A percentile compares a stretch with the other conserved stretches of the same genome.
Evolutionary conservation across 2,113 vertebrate genomes (phyloP).

Genomic region (Procavia capensis): DNA sequence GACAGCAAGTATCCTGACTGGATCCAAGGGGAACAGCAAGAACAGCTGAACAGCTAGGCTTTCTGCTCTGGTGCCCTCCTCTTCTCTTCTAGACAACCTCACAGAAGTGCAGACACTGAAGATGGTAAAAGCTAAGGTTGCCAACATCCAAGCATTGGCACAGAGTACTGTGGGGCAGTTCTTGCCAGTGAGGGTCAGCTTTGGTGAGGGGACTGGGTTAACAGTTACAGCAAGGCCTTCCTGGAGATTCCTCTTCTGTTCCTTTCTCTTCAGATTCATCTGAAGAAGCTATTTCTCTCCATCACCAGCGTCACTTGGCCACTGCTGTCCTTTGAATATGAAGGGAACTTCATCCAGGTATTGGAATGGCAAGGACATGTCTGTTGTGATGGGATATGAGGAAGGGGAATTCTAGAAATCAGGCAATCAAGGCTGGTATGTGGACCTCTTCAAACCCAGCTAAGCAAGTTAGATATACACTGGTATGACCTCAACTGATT

Average conservation of each 20-base stretch:
- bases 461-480: background rate
- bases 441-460: background rate
- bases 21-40: background rate
- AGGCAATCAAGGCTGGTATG: background rate
- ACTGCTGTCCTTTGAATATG: slow-evolving; percentile 75
- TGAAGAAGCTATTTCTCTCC: slow-evolving; percentile 85
- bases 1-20: background rate
- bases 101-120: slow-evolving; percentile 81
- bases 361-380: background rate
- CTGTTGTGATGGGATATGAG: background rate
- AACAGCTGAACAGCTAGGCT: background rate
- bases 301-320: slow-evolving; percentile 85
- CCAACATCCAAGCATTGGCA: slow-evolving; percentile 84
- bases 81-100: slow-evolving; percentile 82
- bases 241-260: background rate
- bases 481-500: too few species aligned
- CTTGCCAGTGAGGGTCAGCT: slow-evolving; percentile 74
- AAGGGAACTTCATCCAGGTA: slow-evolving; percentile 85
- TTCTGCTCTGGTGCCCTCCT: background rate
- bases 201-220: background rate
- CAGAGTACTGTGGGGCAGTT: slow-evolving; percentile 82
- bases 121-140: slow-evolving; percentile 84
- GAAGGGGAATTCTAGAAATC: background rate
- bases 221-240: background rate
- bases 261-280: slow-evolving; percentile 78